Conservation (phyloP, 2,797 vertebrate genomes). For the Pampus argenteus region DNA sequence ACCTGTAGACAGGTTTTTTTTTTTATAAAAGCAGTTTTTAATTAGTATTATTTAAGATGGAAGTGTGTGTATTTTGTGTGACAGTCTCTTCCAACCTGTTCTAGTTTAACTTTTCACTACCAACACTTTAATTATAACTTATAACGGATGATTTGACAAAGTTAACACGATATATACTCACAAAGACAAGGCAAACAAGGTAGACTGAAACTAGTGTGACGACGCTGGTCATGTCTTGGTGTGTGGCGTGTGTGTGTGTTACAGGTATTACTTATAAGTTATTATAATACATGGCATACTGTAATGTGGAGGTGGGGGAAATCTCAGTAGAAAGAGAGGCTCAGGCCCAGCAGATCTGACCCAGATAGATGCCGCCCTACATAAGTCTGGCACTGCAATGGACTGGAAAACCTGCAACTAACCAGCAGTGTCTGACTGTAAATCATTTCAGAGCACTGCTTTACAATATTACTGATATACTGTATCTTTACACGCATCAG, state of each 20-base stretch:
- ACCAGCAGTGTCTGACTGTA: slow-evolving; percentile 40
- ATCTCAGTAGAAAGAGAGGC: slow-evolving; percentile 53
- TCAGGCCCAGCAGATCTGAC: slow-evolving; percentile 79
- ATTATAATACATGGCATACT: slow-evolving; percentile 7
- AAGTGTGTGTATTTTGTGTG: neutral
- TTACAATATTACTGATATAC: slow-evolving; percentile 10
- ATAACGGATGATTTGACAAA: neutral
- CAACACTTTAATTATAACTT: too few species aligned
- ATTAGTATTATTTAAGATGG: neutral
- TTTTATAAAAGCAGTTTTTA: neutral
- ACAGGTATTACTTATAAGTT: neutral
- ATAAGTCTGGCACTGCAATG: slow-evolving; percentile 75
- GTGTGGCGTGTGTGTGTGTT: neutral
- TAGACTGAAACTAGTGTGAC: neutral
- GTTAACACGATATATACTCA: too few species aligned
- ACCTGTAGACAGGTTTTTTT: neutral
- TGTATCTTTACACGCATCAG: slow-evolving; percentile 16
- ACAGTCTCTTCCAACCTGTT: neutral
- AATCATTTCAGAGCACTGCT: slow-evolving; percentile 22
- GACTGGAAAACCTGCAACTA: slow-evolving; percentile 56
- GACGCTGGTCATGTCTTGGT: neutral
- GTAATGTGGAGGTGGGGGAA: slow-evolving; percentile 33
- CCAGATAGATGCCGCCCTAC: slow-evolving; percentile 84
- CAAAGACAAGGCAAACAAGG: neutral
- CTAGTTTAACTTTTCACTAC: neutral